Evolutionary conservation across 2,797 vertebrate species (phyloP), one percentile per base, ranked within the genome.

Genomic region (Sebastiscus tertius): DNA sequence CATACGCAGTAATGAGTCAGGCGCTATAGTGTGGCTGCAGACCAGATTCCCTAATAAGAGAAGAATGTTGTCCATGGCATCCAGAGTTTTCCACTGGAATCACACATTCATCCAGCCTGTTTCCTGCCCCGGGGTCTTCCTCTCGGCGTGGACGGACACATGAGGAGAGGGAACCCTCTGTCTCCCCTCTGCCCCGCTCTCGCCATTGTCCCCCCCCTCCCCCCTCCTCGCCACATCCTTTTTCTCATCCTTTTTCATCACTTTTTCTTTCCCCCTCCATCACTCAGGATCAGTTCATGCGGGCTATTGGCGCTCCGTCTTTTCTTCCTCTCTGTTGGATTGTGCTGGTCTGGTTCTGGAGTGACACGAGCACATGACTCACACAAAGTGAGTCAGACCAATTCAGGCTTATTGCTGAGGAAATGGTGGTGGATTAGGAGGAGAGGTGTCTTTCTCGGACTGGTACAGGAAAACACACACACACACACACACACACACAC

Each of bases 61-160:
- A 95, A 89, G 92, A 95, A 94, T 95, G 94, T 91, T 88, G 92
- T 94, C 87, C 66, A 61, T 89, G 89, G 90, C 90, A 93, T 95
- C 87, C 91, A 90, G 77, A 92, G 87, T 95, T 96, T 96, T 96
- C 93, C 94, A 93, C 90, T 94, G 87, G 83, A 93, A 88, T 93
- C 90, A 87, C 89, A 91, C 87, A 93, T 93, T 93, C 92, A 84
- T 89, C 83, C 84, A 78, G 87, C 26, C 90, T 84, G 90, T 90
- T 94, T 95, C 93, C 95, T 95, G 91, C 90, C 92, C 86, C 34
- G n/a, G 82, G 90, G 88, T 92, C 91, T 91, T 91, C 92, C 92
- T 90, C 89, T 87, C 78, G 33, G 86, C 84, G 54, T 82, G 65
- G 84, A 76, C 85, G 64, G 83, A 77, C 86, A 85, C 81, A 84